Conservation (phyloP, 2,888 invertebrate species). For the Esperia sulphurella region DNA sequence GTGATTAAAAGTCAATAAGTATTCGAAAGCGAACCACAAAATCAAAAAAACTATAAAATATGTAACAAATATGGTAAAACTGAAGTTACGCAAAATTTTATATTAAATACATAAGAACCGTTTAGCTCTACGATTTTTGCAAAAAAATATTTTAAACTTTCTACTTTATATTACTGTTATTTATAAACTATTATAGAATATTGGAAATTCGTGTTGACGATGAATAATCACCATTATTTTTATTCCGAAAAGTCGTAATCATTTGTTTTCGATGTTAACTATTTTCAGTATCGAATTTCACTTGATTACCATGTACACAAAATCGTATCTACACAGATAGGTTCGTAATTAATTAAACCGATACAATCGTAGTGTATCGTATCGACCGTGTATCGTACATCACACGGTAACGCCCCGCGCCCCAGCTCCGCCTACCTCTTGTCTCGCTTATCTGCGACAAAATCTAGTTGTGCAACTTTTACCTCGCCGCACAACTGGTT, state of each 20-base stretch:
- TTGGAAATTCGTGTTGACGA: too few relatives aligned
- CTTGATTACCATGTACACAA: background rate
- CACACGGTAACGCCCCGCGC: constrained; percentile 45
- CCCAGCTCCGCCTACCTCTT: constrained; percentile 54
- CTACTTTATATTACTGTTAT: too few relatives aligned
- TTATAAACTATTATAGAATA: too few relatives aligned
- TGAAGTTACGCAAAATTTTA: too few relatives aligned
- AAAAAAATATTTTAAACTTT: too few relatives aligned
- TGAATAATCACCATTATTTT: too few relatives aligned
- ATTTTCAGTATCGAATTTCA: background rate
- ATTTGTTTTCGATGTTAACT: too few relatives aligned
- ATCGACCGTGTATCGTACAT: constrained; percentile 28
- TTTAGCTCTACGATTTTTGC: too few relatives aligned
- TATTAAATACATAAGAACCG: too few relatives aligned
- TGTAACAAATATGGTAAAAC: too few relatives aligned
- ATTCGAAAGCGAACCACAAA: background rate
- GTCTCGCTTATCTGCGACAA: constrained; percentile 48
- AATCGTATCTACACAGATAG: constrained; percentile 2
- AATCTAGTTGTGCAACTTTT: constrained; percentile 37
- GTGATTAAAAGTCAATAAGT: background rate
- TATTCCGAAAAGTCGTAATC: too few relatives aligned
- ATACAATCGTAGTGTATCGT: constrained; percentile 33
- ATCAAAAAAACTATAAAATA: too few relatives aligned
- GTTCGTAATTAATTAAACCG: constrained; percentile 50
- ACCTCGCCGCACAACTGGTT: constrained; percentile 25